Evolutionary conservation across 2,797 vertebrate genomes (phyloP).

Genomic region (Parauchenoglanis ngamensis): DNA sequence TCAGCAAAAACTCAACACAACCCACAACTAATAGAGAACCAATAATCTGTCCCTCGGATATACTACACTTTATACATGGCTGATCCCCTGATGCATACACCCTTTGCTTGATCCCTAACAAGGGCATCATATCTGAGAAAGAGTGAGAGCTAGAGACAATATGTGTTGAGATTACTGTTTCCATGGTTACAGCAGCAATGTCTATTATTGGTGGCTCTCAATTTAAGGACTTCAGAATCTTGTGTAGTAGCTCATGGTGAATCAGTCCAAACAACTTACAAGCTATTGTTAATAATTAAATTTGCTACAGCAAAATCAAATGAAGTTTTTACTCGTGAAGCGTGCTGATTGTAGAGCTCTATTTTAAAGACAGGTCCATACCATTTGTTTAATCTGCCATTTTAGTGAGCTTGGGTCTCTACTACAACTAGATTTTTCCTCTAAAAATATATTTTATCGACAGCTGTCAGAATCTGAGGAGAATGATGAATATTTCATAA

Average conservation of each 20-base stretch:
- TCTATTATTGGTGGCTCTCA: background rate
- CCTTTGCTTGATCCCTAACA: conserved; percentile 5
- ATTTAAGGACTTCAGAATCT: background rate
- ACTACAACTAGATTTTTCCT: background rate
- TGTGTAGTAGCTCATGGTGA: background rate
- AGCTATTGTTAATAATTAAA: background rate
- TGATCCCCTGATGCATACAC: background rate
- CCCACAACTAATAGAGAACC: background rate
- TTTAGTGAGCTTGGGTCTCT: background rate
- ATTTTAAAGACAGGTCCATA: background rate
- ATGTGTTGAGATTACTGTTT: conserved; percentile 3
- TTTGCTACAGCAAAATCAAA: background rate
- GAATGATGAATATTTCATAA: background rate
- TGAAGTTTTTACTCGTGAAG: background rate
- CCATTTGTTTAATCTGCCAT: background rate
- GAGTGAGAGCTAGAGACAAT: background rate
- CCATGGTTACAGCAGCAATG: conserved; percentile 12
- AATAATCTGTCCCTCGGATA: background rate
- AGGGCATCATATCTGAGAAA: conserved; percentile 12
- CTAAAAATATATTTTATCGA: background rate
- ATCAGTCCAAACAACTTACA: background rate
- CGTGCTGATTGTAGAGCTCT: background rate
- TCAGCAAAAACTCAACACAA: background rate
- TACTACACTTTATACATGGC: background rate
- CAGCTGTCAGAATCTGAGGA: background rate